Base-by-base conservation (phyloP, 2,113 vertebrate genomes). In the Phodopus roborovskii region DNA sequence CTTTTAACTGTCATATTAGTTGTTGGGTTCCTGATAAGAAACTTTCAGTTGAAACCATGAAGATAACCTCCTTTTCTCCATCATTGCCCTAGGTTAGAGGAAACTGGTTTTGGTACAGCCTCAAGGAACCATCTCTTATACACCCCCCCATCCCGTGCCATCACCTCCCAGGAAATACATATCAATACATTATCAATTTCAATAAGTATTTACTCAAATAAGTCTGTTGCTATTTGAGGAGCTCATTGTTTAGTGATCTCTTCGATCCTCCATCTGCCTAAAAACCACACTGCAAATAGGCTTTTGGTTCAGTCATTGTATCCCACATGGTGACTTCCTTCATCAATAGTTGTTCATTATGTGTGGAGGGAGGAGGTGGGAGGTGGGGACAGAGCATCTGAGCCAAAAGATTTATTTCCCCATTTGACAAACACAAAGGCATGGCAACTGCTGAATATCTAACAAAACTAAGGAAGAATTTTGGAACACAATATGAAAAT, bases 401-500 rank as follows among this genome's bases (percentile, higher is more conserved):
- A 88, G 39, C 79, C 17, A 88, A 92, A 95, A 81, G 20, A 75
- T 82, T 48, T 64, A 81, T n/a, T 81, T 83, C n/a, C 53, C 48
- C 20, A 77, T 16, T 77, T 91, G 30, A 92, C 8, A 70, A 88
- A 87, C 1, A 16, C 26, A 75, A 56, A 9, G 33, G 12, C 39
- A 39, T 71, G 20, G 48, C 71, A 39, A 36, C 30, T 50, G 13
- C 26, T 78, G 83, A 22, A 8, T 7, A 45, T 77, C 17, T 42
- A 28, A 30, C 68, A 84, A 90, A 68, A 50, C 19, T 22, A 48
- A 48, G 19, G 20, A 91, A 39, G 9, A 78, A 71, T 84, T 94
- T 92, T 92, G 7, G 26, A 96, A 94, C 36, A 77, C 4, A 73
- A 56, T 74, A 77, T 7, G 11, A 82, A 89, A 93, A 82, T 81